phyloP scores from a whole-genome alignment of 1,140 invertebrate genomes.

The Notospermus geniculatus region DNA sequence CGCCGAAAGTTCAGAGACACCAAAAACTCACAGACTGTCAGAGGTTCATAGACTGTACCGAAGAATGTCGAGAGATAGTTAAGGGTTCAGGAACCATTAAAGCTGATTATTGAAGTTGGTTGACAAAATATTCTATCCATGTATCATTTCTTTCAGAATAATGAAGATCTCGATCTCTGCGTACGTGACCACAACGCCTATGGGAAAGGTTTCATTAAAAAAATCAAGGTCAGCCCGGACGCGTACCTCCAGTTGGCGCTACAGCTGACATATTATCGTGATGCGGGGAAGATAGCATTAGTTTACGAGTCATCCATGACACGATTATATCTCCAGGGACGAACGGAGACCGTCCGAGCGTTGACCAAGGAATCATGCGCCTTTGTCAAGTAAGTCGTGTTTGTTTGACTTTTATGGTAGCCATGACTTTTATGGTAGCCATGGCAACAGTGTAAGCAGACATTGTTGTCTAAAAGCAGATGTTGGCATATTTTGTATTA shows the following conservation, averaged over 20 bases:
- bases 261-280: conserved; percentile 85
- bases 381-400: conserved; percentile 69
- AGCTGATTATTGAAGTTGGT: too few relatives aligned
- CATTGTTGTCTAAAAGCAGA: too few relatives aligned
- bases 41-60: too few relatives aligned
- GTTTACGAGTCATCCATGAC: conserved; percentile 99
- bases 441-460: too few relatives aligned
- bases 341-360: conserved; percentile 95
- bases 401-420: too few relatives aligned
- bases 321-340: conserved; percentile 87
- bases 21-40: too few relatives aligned
- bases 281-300: conserved; percentile 84
- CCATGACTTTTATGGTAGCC: too few relatives aligned
- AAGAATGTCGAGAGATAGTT: too few relatives aligned
- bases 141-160: conserved; percentile 48
- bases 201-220: conserved; percentile 62
- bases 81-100: too few relatives aligned
- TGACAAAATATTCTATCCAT: conserved; percentile 1
- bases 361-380: conserved; percentile 86
- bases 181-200: conserved; percentile 55
- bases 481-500: too few relatives aligned
- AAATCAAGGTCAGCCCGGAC: conserved; percentile 70
- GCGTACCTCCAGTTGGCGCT: conserved; percentile 95
- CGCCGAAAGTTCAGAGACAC: too few relatives aligned
- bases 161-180: conserved; percentile 57